phyloP scores from a whole-genome alignment of 2,113 vertebrate species.

The Chloebia gouldiae region DNA sequence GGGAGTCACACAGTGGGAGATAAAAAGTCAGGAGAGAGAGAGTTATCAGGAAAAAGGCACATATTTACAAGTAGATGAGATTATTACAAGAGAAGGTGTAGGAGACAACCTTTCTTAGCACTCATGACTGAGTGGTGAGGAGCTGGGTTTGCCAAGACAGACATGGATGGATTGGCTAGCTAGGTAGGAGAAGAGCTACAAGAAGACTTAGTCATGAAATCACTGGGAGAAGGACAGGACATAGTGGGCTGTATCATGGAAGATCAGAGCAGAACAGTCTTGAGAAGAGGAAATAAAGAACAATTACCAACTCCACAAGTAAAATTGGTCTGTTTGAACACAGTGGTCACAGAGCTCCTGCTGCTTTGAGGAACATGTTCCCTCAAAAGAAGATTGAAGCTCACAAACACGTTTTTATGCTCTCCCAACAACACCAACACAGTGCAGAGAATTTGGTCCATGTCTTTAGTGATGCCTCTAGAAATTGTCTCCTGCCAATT shows the following conservation, averaged over 20 bases:
- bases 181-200: not conserved
- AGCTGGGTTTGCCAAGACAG: not conserved
- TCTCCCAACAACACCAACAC: not conserved
- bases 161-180: not conserved
- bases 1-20: not conserved
- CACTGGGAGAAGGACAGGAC: not conserved
- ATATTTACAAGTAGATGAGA: not conserved
- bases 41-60: not conserved
- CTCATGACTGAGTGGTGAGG: not conserved
- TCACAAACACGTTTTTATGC: not conserved
- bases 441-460: not conserved
- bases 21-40: not conserved
- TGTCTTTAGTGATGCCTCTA: not conserved
- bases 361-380: not conserved
- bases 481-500: not conserved
- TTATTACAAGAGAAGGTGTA: not conserved
- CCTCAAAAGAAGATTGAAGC: not conserved
- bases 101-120: not conserved
- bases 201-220: not conserved
- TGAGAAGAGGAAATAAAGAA: not conserved
- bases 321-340: not conserved
- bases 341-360: not conserved
- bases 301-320: not conserved
- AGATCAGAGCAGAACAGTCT: not conserved
- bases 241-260: not conserved